Evolutionary conservation across 2,888 invertebrate genomes (phyloP).

Genomic region (Dryomyza anilis): DNA sequence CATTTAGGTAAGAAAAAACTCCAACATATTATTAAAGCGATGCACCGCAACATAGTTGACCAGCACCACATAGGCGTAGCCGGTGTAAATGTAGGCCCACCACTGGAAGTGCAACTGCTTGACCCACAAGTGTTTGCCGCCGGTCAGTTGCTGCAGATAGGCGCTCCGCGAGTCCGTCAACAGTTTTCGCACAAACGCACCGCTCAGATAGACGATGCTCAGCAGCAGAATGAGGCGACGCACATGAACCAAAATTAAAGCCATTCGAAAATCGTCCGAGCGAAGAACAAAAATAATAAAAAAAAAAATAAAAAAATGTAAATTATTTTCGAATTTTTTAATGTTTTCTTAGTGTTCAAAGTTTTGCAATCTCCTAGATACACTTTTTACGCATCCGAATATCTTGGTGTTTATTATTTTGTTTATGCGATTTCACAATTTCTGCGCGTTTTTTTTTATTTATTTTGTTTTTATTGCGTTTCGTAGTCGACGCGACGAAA

Average conservation of each 20-base stretch:
- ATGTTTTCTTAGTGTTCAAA: neutral
- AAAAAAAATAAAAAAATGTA: no score
- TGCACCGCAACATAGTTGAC: slow-evolving; percentile 53
- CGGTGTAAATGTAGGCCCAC: slow-evolving; percentile 59
- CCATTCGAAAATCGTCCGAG: no score
- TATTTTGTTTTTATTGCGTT: neutral
- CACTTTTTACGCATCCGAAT: neutral
- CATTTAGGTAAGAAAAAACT: slow-evolving; percentile 46
- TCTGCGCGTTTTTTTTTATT: neutral
- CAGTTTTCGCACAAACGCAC: slow-evolving; percentile 52
- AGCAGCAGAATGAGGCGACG: slow-evolving; percentile 57
- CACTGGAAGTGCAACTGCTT: slow-evolving; percentile 57
- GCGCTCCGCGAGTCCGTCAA: slow-evolving; percentile 50
- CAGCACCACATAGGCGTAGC: slow-evolving; percentile 52
- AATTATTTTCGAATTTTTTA: no score
- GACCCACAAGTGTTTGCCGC: slow-evolving; percentile 36
- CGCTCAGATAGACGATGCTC: slow-evolving; percentile 57
- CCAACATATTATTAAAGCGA: slow-evolving; percentile 49
- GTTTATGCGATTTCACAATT: slow-evolving; percentile 5
- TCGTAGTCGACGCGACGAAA: slow-evolving; percentile 5
- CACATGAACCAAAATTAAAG: slow-evolving; percentile 55
- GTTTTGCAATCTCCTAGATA: no score
- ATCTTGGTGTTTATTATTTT: neutral
- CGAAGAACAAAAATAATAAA: no score
- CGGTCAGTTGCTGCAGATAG: slow-evolving; percentile 45